phyloP scores from a whole-genome alignment of 2,113 vertebrate species.

The Podiceps cristatus region DNA sequence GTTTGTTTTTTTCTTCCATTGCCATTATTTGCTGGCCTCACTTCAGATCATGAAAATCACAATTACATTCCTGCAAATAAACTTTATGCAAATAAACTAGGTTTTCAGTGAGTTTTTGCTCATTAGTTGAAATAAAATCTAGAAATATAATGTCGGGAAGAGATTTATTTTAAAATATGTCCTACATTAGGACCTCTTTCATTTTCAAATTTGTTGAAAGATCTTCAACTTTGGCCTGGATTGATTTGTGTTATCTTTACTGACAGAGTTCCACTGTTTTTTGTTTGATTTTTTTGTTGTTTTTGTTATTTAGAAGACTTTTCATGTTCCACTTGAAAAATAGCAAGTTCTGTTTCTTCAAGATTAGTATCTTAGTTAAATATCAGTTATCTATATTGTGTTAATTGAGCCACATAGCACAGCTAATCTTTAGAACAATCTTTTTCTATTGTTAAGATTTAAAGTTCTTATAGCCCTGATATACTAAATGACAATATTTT shows the following conservation, averaged over 20 bases:
- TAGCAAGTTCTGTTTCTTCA: not conserved
- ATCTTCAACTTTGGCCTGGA: not conserved
- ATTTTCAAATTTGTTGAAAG: not conserved
- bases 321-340: not conserved
- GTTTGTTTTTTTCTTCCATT: not conserved
- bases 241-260: not conserved
- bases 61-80: not conserved
- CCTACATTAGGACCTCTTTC: not conserved
- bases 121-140: not conserved
- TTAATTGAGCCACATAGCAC: not conserved
- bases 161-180: not conserved
- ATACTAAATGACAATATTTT: not conserved
- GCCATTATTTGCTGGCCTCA: not conserved
- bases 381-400: not conserved
- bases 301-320: not conserved
- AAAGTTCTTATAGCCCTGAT: not conserved
- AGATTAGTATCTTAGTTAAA: not conserved
- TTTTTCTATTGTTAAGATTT: not conserved
- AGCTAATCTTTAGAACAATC: not conserved
- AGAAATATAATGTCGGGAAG: not conserved
- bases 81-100: not conserved
- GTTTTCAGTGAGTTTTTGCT: not conserved
- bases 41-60: not conserved
- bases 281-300: not conserved
- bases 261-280: not conserved